These are phyloP conservation scores for Rhadinocentrus ornatus DNA, from an alignment of 2,797 vertebrate species.

Conservation along the genomic window DNA sequence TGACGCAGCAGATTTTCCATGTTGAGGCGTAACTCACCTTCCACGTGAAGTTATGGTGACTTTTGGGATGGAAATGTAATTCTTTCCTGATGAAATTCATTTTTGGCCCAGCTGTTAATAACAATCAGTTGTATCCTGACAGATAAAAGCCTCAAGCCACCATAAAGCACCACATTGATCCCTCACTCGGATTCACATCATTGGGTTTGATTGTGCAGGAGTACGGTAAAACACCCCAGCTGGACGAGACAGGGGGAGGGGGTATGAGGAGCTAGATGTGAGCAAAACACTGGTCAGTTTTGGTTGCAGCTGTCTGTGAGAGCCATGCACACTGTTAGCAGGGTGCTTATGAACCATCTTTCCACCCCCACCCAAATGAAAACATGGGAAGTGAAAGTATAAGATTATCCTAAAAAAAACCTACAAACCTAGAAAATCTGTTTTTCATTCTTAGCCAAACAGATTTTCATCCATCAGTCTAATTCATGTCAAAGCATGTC, in stretches of 20 bases:
- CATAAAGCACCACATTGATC: constrained; percentile 66
- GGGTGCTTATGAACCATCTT: constrained; percentile 2
- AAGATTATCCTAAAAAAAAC: no score
- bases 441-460: constrained; percentile 5
- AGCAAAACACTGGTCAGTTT: neutral
- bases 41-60: constrained; percentile 30
- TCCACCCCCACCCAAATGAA: neutral
- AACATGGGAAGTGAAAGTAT: constrained; percentile 18
- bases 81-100: constrained; percentile 54
- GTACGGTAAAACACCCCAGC: constrained; percentile 68
- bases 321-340: constrained; percentile 13
- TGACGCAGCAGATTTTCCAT: constrained; percentile 55
- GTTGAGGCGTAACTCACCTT: constrained; percentile 45
- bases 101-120: constrained; percentile 62
- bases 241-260: constrained; percentile 50
- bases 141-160: constrained; percentile 52
- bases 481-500: neutral
- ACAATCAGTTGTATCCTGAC: constrained; percentile 66
- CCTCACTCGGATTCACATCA: constrained; percentile 59
- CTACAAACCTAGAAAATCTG: neutral
- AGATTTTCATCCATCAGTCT: neutral
- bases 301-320: constrained; percentile 10
- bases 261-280: constrained; percentile 7
- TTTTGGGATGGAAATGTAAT: constrained; percentile 54
- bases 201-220: constrained; percentile 71